phyloP scores from a whole-genome alignment of 2,888 invertebrate genomes.

The Caenorhabditis sp. region DNA sequence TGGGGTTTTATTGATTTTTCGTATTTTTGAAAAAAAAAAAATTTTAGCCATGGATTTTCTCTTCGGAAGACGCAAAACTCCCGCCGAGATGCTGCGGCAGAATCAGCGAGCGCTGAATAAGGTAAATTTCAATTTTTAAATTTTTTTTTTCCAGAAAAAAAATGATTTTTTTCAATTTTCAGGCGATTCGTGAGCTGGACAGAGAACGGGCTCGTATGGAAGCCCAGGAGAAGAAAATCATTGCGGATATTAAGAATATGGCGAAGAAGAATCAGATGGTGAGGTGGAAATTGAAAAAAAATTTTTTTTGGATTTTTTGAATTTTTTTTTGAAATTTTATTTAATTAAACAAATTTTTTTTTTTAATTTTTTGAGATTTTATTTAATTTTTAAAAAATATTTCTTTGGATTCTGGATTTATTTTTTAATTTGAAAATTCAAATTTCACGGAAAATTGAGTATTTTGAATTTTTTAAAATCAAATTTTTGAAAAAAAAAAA shows the following conservation, averaged over 20 bases:
- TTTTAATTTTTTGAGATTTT: background rate
- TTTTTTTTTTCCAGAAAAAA: slow-evolving; percentile 6
- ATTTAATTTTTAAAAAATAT: too few relatives aligned
- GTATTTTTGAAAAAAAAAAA: too few relatives aligned
- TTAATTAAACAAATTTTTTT: background rate
- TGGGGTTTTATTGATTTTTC: background rate
- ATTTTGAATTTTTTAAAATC: background rate
- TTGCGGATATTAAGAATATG: slow-evolving; percentile 97
- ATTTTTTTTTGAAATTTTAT: too few relatives aligned
- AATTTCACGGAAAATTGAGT: too few relatives aligned
- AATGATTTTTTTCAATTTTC: background rate
- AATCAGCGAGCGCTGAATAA: slow-evolving; percentile 98
- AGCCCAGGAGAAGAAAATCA: slow-evolving; percentile 98
- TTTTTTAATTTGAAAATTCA: too few relatives aligned
- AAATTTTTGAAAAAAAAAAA: background rate
- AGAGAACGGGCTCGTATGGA: slow-evolving; percentile 88
- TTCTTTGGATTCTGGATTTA: too few relatives aligned
- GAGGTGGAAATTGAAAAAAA: slow-evolving; percentile 61
- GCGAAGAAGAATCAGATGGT: slow-evolving; percentile 99
- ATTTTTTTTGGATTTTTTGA: background rate
- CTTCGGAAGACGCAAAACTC: slow-evolving; percentile 96
- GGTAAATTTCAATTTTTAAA: slow-evolving; percentile 24
- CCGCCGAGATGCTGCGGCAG: slow-evolving; percentile 97
- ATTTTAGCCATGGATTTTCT: slow-evolving; percentile 85
- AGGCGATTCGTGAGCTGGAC: slow-evolving; percentile 97